Conservation (phyloP, 2,113 vertebrate species). For the Tragelaphus scriptus region DNA sequence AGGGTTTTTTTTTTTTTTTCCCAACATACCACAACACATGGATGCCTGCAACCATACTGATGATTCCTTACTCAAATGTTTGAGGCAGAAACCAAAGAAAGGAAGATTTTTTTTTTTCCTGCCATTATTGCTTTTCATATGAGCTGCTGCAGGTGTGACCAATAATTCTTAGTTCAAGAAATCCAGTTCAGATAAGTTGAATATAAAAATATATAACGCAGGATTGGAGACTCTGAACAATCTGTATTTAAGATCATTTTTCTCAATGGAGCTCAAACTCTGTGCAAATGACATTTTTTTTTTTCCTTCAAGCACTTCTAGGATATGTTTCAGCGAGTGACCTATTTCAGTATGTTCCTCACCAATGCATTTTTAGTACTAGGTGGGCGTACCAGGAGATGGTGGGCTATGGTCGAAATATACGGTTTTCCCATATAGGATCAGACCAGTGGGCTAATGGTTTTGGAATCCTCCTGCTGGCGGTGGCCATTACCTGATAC, state of each 20-base stretch:
- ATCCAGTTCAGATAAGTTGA: neutral
- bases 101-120: neutral
- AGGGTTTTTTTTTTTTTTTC: slow-evolving; percentile 45
- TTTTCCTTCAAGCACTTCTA: neutral
- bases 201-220: neutral
- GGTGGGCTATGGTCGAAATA: neutral
- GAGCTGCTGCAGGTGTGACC: neutral
- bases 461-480: neutral
- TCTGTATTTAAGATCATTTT: slow-evolving; percentile 21
- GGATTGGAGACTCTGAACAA: neutral
- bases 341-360: neutral
- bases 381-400: neutral
- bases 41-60: slow-evolving; percentile 38
- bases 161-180: neutral
- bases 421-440: neutral
- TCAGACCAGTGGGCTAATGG: neutral
- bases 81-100: slow-evolving; percentile 40
- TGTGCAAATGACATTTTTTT: slow-evolving; percentile 7
- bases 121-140: neutral
- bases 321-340: neutral
- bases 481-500: neutral
- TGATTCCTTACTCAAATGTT: neutral
- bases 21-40: slow-evolving; percentile 38
- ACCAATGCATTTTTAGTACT: neutral
- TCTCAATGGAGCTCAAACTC: neutral